These are phyloP conservation scores for Bellardia bayeri DNA, from an alignment of 2,888 invertebrate species.

Conservation along the genomic window DNA sequence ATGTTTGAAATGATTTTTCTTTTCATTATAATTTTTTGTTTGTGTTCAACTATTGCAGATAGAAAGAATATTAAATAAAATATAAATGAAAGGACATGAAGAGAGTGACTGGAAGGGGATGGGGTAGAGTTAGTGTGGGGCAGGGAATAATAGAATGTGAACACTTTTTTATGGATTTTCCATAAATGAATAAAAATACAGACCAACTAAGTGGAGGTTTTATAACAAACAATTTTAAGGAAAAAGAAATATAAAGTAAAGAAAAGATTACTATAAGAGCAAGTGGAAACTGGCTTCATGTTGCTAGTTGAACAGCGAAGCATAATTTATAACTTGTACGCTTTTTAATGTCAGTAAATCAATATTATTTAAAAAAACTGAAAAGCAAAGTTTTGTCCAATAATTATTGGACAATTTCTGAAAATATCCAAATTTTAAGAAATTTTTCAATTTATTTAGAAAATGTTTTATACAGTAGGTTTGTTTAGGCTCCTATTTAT, in stretches of 20 bases:
- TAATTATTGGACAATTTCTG: too few species aligned
- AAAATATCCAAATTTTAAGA: too few species aligned
- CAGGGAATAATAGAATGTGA: conserved; percentile 54
- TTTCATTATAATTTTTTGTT: not conserved
- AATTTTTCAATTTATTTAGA: too few species aligned
- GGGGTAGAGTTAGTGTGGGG: not conserved
- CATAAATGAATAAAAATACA: conserved; percentile 58
- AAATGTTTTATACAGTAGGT: too few species aligned
- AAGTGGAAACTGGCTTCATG: not conserved
- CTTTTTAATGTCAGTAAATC: conserved; percentile 63
- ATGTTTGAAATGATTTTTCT: conserved; percentile 57
- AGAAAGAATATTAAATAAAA: not conserved
- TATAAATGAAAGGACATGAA: conserved; percentile 2
- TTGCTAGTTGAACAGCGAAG: not conserved
- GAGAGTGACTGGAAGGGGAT: not conserved
- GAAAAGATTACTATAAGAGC: not conserved
- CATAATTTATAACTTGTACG: not conserved
- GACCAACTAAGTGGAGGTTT: conserved; percentile 54
- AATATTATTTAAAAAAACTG: conserved; percentile 55
- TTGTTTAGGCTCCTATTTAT: too few species aligned
- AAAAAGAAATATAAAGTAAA: not conserved
- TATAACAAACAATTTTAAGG: not conserved
- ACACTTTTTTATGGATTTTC: conserved; percentile 64
- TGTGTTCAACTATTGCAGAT: conserved; percentile 41
- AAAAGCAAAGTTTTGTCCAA: conserved; percentile 43